Evolutionary conservation across 35 echinoderm and acorn worm species (phyloP), one percentile per base, ranked within the genome.

Genomic region (Stichopus chloronotus): DNA sequence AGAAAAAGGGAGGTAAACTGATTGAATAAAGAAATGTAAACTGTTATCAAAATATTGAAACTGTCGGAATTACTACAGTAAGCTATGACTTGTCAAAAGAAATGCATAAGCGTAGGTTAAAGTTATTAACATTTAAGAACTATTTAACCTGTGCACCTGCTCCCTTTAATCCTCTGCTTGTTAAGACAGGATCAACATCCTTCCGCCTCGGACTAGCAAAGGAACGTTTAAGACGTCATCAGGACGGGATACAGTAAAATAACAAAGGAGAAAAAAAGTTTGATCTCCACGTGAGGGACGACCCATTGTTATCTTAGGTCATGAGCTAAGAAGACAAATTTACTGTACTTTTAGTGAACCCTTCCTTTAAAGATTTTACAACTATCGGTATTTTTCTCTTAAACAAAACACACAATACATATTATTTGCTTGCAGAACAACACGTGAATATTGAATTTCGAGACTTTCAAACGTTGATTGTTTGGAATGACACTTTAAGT

Each of bases 21-120:
- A 43, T 43, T 43, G 30, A 43, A 43, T 0, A 65, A 65, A 14
- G 61, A 83, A 83, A 83, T 55, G 53, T 55, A 83, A 83, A 83
- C 80, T 83, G 55, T 83, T 83, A 83, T 83, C 80, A 83, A 83
- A 83, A 83, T 83, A 83, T 83, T 83, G 80, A 83, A 83, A 83
- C 80, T 83, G 80, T 83, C 80, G 30, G 80, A 83, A 83, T 83
- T 43, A 83, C 55, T 55, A 56, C 43, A 55, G 43, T 52, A 52
- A 43, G 52, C 55, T 13, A 19, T 53, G 80, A 16, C 30, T 83
- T 83, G 80, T 83, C 80, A 83, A 56, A 83, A 56, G 80, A 65
- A 65, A 11, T 65, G 61, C 19, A 19, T 19, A 19, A 83, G 30
- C 25, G n/a, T 83, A 83, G 55, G 80, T 56, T 56, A n/a, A 83